phyloP scores from a whole-genome alignment of 2,888 invertebrate genomes.

The Sycophila texana region DNA sequence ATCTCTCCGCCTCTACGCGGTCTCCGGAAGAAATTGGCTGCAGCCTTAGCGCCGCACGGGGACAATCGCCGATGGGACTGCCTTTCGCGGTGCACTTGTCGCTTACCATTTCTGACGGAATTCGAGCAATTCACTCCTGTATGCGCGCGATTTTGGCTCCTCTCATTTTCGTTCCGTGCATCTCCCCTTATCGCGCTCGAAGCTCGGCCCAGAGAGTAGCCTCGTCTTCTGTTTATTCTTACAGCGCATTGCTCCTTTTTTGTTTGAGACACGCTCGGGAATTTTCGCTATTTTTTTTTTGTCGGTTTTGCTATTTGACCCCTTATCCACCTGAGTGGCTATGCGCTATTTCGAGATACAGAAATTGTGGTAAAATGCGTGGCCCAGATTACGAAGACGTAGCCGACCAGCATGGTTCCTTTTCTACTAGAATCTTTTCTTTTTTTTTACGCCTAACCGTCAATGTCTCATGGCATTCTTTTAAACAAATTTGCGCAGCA shows the following conservation, averaged over 20 bases:
- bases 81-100: conserved; percentile 17
- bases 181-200: conserved; percentile 20
- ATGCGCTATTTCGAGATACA: no score
- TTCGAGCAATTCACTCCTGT: not conserved
- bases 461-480: conserved; percentile 36
- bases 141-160: not conserved
- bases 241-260: not conserved
- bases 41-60: conserved; percentile 67
- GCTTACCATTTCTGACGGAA: conserved; percentile 15
- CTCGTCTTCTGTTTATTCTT: no score
- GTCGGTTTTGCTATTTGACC: no score
- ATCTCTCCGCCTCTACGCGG: conserved; percentile 16
- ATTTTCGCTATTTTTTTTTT: no score
- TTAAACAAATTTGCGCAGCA: conserved; percentile 54
- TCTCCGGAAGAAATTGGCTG: conserved; percentile 65
- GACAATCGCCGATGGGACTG: conserved; percentile 66
- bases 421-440: not conserved
- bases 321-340: no score
- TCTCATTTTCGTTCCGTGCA: conserved; percentile 5
- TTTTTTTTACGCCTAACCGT: conserved; percentile 12
- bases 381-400: no score
- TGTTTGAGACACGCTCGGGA: not conserved
- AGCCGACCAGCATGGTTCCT: no score
- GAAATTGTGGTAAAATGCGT: no score
- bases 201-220: not conserved